phyloP scores from a whole-genome alignment of 2,113 vertebrate genomes.

The Silurus glanis region DNA sequence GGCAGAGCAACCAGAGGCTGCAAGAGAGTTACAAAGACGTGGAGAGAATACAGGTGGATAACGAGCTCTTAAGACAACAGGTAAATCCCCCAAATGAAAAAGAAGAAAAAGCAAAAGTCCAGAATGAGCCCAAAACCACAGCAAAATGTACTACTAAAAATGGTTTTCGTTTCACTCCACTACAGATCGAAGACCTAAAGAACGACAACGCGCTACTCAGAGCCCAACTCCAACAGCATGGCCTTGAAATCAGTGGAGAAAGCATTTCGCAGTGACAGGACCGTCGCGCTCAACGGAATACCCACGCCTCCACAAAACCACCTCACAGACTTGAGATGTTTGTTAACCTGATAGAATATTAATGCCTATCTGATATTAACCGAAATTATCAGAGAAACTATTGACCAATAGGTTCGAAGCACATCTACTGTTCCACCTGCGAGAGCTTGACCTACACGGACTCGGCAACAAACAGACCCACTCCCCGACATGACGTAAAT shows the following conservation, averaged over 20 bases:
- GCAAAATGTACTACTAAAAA: neutral
- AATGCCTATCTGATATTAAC: constrained; percentile 40
- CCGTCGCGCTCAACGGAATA: constrained; percentile 33
- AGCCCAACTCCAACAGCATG: constrained; percentile 88
- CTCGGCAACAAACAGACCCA: neutral
- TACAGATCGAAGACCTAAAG: constrained; percentile 86
- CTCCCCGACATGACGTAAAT: constrained; percentile 18
- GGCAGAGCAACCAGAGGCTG: constrained; percentile 87
- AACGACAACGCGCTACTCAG: constrained; percentile 88
- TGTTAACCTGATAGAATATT: constrained; percentile 43
- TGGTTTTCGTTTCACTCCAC: neutral
- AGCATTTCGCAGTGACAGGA: constrained; percentile 75
- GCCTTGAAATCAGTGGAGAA: constrained; percentile 82
- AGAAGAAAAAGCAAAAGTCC: neutral
- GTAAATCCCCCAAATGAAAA: constrained; percentile 55
- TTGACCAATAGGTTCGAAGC: constrained; percentile 38
- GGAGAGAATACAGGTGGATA: constrained; percentile 86
- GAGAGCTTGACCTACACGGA: constrained; percentile 20
- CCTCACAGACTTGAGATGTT: constrained; percentile 49
- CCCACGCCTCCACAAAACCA: constrained; percentile 41
- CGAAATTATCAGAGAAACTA: constrained; percentile 30
- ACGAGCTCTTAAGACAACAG: constrained; percentile 87
- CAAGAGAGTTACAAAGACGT: constrained; percentile 88
- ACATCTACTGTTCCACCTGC: constrained; percentile 24
- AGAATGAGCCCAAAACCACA: neutral